A percentile compares a stretch with the other conserved stretches of the same genome.
phyloP scores from a whole-genome alignment of 1,140 invertebrate species.

The Drosophila lacertosa region DNA sequence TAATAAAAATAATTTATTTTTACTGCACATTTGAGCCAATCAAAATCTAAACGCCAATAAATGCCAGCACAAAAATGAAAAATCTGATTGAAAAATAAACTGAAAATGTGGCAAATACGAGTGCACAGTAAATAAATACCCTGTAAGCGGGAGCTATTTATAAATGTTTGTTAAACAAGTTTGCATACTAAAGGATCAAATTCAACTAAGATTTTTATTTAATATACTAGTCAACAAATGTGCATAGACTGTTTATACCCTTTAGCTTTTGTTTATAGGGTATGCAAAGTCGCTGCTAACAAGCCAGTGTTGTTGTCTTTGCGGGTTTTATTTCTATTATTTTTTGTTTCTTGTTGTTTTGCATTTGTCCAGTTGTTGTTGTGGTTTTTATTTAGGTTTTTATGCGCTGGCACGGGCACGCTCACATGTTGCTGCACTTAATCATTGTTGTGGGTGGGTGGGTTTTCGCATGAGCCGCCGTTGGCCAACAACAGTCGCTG shows the following conservation, averaged over 20 bases:
- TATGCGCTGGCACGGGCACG: constrained; percentile 65
- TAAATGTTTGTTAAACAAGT: no score
- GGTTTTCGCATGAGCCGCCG: constrained; percentile 69
- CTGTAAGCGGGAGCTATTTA: no score
- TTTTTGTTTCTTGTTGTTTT: constrained; percentile 5
- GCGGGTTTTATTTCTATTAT: constrained; percentile 4
- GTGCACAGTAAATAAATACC: background rate
- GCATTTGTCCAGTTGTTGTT: constrained; percentile 32
- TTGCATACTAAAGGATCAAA: no score
- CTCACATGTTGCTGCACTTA: constrained; percentile 79
- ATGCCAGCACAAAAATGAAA: constrained; percentile 59
- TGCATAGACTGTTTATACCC: constrained; percentile 30
- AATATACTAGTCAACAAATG: no score
- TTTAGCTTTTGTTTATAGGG: constrained; percentile 21
- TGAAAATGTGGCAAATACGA: background rate
- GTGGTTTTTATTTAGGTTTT: constrained; percentile 56
- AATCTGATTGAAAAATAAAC: constrained; percentile 60
- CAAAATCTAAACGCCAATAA: constrained; percentile 75
- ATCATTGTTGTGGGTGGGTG: constrained; percentile 80
- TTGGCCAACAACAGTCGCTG: constrained; percentile 59
- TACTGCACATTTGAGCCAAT: constrained; percentile 61
- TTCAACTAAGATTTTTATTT: no score
- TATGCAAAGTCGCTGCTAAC: constrained; percentile 56
- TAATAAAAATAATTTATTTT: constrained; percentile 72
- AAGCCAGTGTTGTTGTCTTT: constrained; percentile 51